phyloP scores from a whole-genome alignment of 2,113 vertebrate genomes.

The Melanocharis versteri region DNA sequence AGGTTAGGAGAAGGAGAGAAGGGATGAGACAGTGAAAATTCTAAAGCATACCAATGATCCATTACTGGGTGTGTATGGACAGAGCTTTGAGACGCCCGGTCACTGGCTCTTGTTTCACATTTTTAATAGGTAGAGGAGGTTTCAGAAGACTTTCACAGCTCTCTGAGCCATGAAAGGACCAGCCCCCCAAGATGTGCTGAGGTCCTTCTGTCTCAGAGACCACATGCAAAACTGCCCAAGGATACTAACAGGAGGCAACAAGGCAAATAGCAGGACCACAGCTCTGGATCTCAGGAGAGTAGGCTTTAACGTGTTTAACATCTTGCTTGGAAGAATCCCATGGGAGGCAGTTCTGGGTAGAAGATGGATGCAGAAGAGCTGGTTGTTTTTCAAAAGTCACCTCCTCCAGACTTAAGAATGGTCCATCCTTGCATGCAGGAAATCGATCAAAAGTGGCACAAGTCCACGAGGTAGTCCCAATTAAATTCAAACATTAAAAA shows the following conservation, averaged over 20 bases:
- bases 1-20: neutral
- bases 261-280: neutral
- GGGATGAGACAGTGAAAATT: neutral
- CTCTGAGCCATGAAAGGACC: neutral
- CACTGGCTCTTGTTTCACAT: neutral
- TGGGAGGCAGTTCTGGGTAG: neutral
- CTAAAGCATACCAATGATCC: neutral
- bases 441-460: neutral
- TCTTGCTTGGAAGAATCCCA: neutral
- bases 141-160: neutral
- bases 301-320: neutral
- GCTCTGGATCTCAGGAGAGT: neutral
- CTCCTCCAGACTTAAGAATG: neutral
- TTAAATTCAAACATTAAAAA: neutral
- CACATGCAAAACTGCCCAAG: neutral
- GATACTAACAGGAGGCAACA: neutral
- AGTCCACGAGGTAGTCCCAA: neutral
- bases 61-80: neutral
- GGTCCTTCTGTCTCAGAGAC: neutral
- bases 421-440: neutral
- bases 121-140: neutral
- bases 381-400: neutral
- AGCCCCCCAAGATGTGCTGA: neutral
- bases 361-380: neutral
- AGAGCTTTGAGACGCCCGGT: rapidly evolving